These are phyloP conservation scores for Saccostrea glomerata DNA, from an alignment of 1,140 invertebrate genomes.

Conservation along the genomic window DNA sequence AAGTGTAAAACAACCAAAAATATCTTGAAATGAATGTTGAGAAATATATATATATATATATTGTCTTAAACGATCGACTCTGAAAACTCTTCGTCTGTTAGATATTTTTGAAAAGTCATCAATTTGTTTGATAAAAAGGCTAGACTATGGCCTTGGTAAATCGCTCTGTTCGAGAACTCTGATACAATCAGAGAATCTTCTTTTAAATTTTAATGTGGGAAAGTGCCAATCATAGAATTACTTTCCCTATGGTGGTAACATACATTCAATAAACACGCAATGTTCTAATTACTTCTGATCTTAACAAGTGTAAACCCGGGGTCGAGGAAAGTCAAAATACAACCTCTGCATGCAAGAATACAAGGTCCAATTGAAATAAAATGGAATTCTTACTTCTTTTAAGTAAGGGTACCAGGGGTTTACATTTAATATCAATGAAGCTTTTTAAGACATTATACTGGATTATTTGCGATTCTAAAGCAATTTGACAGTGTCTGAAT, in stretches of 20 bases:
- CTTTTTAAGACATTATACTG: neutral
- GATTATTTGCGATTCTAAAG: neutral
- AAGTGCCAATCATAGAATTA: neutral
- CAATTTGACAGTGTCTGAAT: neutral
- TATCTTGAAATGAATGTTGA: too few relatives aligned
- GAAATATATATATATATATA: too few relatives aligned
- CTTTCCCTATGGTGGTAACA: neutral
- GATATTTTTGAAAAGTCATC: too few relatives aligned
- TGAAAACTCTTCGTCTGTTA: too few relatives aligned
- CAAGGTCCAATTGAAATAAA: neutral
- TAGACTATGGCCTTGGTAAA: too few relatives aligned
- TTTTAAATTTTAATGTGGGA: slow-evolving; percentile 16
- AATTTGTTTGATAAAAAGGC: too few relatives aligned
- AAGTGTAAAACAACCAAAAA: too few relatives aligned
- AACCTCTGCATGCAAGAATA: neutral
- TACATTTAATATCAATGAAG: neutral
- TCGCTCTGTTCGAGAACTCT: neutral
- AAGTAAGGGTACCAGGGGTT: neutral
- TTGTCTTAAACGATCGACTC: too few relatives aligned
- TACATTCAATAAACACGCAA: neutral
- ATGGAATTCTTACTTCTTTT: neutral
- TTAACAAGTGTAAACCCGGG: neutral
- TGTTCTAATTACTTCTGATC: slow-evolving; percentile 6
- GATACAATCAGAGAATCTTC: neutral
- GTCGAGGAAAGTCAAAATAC: neutral